These are phyloP conservation scores for Platerodrilus igneus DNA, from an alignment of 2,888 invertebrate genomes.

Conservation along the genomic window DNA sequence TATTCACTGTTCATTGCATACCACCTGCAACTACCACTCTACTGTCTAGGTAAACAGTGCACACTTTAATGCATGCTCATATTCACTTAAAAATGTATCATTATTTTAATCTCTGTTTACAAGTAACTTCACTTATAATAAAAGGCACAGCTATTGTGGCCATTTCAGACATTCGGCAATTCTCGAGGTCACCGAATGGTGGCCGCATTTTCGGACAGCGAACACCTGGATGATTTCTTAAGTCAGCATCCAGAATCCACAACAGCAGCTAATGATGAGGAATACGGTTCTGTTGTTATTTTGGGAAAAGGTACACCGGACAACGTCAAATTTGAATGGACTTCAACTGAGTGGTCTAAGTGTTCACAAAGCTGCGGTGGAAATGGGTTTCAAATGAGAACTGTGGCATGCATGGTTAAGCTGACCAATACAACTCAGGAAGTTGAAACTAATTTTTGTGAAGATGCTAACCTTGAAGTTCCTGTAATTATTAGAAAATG, in stretches of 20 bases:
- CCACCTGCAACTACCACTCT: slow-evolving; percentile 27
- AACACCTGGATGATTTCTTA: slow-evolving; percentile 46
- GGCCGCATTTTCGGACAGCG: slow-evolving; percentile 48
- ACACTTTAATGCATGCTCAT: slow-evolving; percentile 22
- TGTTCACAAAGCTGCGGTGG: slow-evolving; percentile 83
- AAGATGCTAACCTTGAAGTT: slow-evolving; percentile 62
- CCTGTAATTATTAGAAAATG: slow-evolving; percentile 62
- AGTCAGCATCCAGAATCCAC: slow-evolving; percentile 16
- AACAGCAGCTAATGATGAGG: slow-evolving; percentile 24
- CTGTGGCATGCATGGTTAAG: slow-evolving; percentile 67
- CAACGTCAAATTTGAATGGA: slow-evolving; percentile 69
- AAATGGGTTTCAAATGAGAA: slow-evolving; percentile 66
- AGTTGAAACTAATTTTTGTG: slow-evolving; percentile 63
- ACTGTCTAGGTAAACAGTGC: slow-evolving; percentile 37
- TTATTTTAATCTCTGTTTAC: slow-evolving; percentile 2
- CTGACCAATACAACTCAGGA: slow-evolving; percentile 54
- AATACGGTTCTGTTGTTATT: slow-evolving; percentile 30
- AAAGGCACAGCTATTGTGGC: slow-evolving; percentile 74
- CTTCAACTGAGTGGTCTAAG: slow-evolving; percentile 77
- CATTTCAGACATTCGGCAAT: slow-evolving; percentile 70
- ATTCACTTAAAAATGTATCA: slow-evolving; percentile 2
- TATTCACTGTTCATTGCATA: slow-evolving; percentile 25
- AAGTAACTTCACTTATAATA: slow-evolving; percentile 35
- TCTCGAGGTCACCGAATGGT: slow-evolving; percentile 67
- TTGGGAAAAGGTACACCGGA: slow-evolving; percentile 38